Evolutionary conservation across 1,140 invertebrate species (phyloP), one percentile per base, ranked within the genome.

Genomic region (Neelides sp.): DNA sequence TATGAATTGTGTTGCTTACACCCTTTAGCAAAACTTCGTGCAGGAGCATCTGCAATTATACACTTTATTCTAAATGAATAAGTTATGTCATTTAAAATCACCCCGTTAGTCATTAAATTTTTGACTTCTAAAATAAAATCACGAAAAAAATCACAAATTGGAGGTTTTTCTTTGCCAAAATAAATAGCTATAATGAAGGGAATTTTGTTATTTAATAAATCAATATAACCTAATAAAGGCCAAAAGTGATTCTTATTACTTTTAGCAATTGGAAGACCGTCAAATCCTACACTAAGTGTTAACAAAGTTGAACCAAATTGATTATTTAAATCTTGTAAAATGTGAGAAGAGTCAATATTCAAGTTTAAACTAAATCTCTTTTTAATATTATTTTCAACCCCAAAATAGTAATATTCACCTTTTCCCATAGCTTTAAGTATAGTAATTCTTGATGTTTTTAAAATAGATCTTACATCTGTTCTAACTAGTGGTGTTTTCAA

Each of bases 171-270:
- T 34, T 47, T 23, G 24, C 4, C 13, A 22, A 35, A 47, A 35
- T 35, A 47, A 4, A 47, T 20, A 10, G 30, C 28, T 12, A 36
- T 23, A 8, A 47, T 34, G 23, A 47, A 47, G 4, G 28, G 28
- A 20, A 19, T 30, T 8, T 7, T 19, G 19, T 3, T 7, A 7
- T 23, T 17, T 35, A 28, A 35, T 22, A 35, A 34, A 22, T 47
- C 34, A 19, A 36, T 20, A 12, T 4, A 3, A 35, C 8, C 45
- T 36, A 47, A 35, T 15, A 47, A 3, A 4, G 45, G 45, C 45
- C 45, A 47, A 47, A 47, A 47, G n/a, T 34, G 32, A 12, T 47
- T 47, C n/a, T 47, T 47, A 28, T 20, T 35, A 36, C 23, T 28
- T 3, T 19, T 4, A 47, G 45, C n/a, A 7, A 47, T 47, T 20